A percentile compares a stretch with the other conserved stretches of the same genome.
Conservation (phyloP, 2,113 vertebrate genomes). For the Chauna torquata region DNA sequence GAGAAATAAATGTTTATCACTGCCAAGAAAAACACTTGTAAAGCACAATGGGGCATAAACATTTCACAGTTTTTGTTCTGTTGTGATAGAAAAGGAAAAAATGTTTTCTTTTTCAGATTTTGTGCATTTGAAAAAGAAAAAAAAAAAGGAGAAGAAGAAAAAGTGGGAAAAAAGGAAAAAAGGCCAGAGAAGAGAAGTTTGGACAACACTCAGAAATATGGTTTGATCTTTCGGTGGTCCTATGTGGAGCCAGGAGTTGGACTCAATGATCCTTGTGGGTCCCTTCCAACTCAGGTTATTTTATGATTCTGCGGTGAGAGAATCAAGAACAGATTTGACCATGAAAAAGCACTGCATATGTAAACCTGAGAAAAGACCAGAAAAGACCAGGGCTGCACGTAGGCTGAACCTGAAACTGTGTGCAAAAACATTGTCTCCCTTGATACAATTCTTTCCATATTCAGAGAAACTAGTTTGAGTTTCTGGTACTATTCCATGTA, state of each 20-base stretch:
- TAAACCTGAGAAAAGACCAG: background rate
- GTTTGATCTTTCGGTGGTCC: too few relatives aligned
- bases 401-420: background rate
- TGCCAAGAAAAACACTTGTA: background rate
- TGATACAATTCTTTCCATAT: background rate
- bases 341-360: accelerated
- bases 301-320: background rate
- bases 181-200: background rate
- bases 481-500: background rate
- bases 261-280: too few relatives aligned
- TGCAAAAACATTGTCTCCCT: background rate
- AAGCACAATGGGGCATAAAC: background rate
- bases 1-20: background rate
- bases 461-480: background rate
- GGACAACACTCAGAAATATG: too few relatives aligned
- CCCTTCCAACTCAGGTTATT: too few relatives aligned
- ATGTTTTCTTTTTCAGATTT: too few relatives aligned
- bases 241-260: too few relatives aligned
- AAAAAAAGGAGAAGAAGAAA: background rate
- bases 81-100: background rate
- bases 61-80: background rate
- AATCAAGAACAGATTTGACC: background rate
- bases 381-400: background rate
- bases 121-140: background rate
- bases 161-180: background rate